Percentiles rank a stretch among this genome's conserved stretches.
Conservation (phyloP, 2,797 vertebrate genomes). For the Aselliscus stoliczkanus region DNA sequence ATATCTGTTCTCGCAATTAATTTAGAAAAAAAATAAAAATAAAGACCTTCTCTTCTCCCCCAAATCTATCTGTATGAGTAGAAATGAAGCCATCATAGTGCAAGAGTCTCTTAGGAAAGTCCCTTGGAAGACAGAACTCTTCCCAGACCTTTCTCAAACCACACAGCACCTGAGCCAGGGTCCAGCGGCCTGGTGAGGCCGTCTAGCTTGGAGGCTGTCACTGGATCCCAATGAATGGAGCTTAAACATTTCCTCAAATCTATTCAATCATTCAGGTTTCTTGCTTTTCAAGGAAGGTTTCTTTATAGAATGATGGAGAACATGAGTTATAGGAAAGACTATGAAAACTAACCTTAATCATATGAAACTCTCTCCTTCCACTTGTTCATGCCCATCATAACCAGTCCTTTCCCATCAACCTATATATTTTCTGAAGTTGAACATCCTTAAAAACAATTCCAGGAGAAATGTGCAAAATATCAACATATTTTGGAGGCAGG, state of each 20-base stretch:
- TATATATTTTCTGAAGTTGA: not conserved
- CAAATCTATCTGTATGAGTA: not conserved
- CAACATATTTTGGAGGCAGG: not conserved
- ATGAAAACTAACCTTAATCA: not conserved
- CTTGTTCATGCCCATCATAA: not conserved
- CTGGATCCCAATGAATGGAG: not conserved
- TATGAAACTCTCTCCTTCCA: not conserved
- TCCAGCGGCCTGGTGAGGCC: not conserved
- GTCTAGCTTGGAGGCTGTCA: not conserved
- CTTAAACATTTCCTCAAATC: not conserved
- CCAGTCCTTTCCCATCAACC: not conserved
- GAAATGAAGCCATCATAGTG: not conserved
- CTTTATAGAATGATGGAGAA: not conserved
- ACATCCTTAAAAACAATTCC: not conserved
- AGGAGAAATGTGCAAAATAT: conserved; percentile 9
- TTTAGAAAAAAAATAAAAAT: not conserved
- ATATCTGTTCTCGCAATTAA: not conserved
- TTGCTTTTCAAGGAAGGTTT: conserved; percentile 19
- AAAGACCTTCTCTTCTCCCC: not conserved
- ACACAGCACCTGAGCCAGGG: not conserved
- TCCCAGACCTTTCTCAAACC: not conserved
- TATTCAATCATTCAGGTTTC: not conserved
- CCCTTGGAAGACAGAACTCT: not conserved
- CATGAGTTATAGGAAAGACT: conserved; percentile 12
- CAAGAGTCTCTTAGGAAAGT: not conserved